Base-by-base conservation (phyloP, 37 sponge, comb jelly and placozoan genomes). In the Ephydatia muelleri region DNA sequence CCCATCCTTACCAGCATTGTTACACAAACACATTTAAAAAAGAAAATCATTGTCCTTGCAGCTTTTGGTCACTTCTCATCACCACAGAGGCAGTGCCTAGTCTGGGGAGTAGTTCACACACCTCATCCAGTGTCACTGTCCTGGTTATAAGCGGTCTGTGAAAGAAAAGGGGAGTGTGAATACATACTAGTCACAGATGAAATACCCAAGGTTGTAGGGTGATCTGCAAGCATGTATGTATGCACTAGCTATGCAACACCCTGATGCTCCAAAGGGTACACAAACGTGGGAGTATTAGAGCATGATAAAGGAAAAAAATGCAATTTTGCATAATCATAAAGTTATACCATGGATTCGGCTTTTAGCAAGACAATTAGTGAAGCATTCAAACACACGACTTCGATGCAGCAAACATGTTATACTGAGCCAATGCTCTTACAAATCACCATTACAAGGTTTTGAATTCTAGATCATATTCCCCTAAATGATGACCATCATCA, bases 101-200 rank as follows among this genome's bases (percentile, higher is more conserved):
- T 76, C 71, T 88, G n/a, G 65, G 79, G 38, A 88, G 40, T 38
- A 83, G 79, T 32, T 88, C 83, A 73, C 83, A 83, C 25, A 88
- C 88, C 40, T 88, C 78, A 47, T 77, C 84, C 43, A 88, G 66
- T 0, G 34, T 26, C 29, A 88, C 67, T 38, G 84, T 78, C 38
- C 79, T 88, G 79, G 37, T 79, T 11, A 88, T 33, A 43, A 68
- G 72, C 3, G 88, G 88, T 39, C 88, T 88, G 67, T 23, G 64
- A 27, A 43, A 25, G 49, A 9, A n/a, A 9, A 13, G 13, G 21
- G 26, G 38, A 74, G 25, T n/a, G n/a, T n/a, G n/a, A n/a, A n/a
- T n/a, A n/a, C n/a, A n/a, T n/a, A n/a, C n/a, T n/a, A n/a, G n/a
- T 27, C n/a, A 72, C 73, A 26, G 12, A 13, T 27, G 73, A 27